Conservation (phyloP, 64 coral and sea anemone genomes). For the Platygyra sinensis region DNA sequence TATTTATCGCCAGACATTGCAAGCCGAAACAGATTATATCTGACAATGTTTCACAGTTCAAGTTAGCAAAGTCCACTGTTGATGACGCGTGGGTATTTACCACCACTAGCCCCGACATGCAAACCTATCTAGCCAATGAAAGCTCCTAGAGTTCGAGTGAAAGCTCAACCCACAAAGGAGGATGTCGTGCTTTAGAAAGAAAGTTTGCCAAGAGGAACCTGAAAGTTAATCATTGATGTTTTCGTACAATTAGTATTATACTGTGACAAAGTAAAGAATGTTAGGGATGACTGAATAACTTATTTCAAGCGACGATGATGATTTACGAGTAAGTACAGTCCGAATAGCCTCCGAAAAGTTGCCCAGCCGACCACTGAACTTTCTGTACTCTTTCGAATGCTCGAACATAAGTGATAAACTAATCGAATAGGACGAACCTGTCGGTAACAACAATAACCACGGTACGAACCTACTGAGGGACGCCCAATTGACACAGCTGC, state of each 20-base stretch:
- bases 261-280: too few relatives aligned
- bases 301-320: conserved; percentile 15
- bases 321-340: conserved; percentile 23
- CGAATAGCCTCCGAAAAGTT: conserved; percentile 4
- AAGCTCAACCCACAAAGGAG: conserved; percentile 2
- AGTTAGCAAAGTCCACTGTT: conserved; percentile 33
- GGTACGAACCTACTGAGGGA: not conserved
- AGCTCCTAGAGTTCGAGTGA: not conserved
- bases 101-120: conserved; percentile 4
- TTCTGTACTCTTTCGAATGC: conserved; percentile 35
- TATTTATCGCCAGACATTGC: conserved; percentile 50
- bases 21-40: conserved; percentile 49
- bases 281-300: conserved; percentile 30
- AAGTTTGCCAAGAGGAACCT: conserved; percentile 37
- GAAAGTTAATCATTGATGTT: not conserved
- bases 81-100: conserved; percentile 29
- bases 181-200: conserved; percentile 28
- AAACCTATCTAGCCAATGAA: conserved; percentile 11
- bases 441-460: not conserved
- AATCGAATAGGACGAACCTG: not conserved
- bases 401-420: not conserved
- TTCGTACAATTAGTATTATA: too few relatives aligned
- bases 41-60: conserved; percentile 56
- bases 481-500: not conserved
- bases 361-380: conserved; percentile 29